These are phyloP conservation scores for Euura lappo DNA, from an alignment of 1,140 invertebrate genomes.

Conservation along the genomic window DNA sequence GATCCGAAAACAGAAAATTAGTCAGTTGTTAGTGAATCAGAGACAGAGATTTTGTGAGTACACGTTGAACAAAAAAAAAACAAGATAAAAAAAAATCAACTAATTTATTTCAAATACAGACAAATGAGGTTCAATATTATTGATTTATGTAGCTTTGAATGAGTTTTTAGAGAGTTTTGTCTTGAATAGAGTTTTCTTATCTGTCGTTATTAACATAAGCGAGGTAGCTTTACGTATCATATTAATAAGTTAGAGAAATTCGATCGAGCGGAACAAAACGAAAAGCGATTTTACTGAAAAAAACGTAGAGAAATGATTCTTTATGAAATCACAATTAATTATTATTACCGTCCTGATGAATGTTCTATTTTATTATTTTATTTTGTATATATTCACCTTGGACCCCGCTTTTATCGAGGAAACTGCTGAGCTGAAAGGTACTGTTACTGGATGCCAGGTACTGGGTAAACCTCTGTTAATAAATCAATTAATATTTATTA, in stretches of 20 bases:
- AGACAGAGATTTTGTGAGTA: constrained; percentile 25
- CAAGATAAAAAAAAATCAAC: not conserved
- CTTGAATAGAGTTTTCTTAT: too few species aligned
- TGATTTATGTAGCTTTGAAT: too few species aligned
- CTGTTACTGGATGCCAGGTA: constrained; percentile 99
- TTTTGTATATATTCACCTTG: constrained; percentile 73
- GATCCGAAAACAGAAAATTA: constrained; percentile 50
- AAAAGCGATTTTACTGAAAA: not conserved
- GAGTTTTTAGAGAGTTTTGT: not conserved
- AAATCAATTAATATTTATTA: constrained; percentile 58
- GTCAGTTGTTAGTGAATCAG: constrained; percentile 48
- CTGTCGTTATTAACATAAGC: too few species aligned
- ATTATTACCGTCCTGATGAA: not conserved
- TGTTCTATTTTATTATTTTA: too few species aligned
- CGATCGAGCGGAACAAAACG: not conserved
- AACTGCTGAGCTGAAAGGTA: constrained; percentile 97
- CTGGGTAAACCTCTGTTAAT: constrained; percentile 94
- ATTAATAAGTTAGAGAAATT: not conserved
- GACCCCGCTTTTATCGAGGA: constrained; percentile 94
- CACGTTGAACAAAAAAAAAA: constrained; percentile 26
- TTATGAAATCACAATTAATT: not conserved
- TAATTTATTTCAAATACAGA: not conserved
- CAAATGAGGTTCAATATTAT: too few species aligned
- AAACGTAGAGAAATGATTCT: not conserved
- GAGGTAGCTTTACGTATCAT: too few species aligned